These are phyloP conservation scores for Tanytarsus gracilentus DNA, from an alignment of 2,888 invertebrate genomes.

Conservation along the genomic window DNA sequence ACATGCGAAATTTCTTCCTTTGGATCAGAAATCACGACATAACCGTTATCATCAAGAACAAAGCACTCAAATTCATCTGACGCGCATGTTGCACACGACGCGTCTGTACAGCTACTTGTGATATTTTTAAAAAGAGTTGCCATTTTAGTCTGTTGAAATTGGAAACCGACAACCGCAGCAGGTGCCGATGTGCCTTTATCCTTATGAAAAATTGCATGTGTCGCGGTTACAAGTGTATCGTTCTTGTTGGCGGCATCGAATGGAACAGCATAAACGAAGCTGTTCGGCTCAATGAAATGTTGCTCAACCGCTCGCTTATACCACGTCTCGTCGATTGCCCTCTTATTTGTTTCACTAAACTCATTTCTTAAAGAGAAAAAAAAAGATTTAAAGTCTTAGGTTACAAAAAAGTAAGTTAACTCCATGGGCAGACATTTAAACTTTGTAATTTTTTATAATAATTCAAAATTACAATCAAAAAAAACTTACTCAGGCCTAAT, in stretches of 20 bases:
- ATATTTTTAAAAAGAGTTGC: constrained; percentile 69
- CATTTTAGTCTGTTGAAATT: constrained; percentile 70
- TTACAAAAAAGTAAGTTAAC: background rate
- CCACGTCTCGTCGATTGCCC: constrained; percentile 81
- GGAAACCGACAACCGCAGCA: constrained; percentile 64
- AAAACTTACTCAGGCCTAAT: constrained; percentile 39
- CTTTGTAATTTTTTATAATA: background rate
- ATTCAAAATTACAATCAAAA: background rate
- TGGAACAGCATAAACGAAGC: constrained; percentile 74
- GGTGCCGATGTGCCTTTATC: constrained; percentile 54
- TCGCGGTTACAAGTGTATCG: constrained; percentile 70
- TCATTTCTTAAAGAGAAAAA: constrained; percentile 46
- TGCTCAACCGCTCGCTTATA: constrained; percentile 82
- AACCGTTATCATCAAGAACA: constrained; percentile 83
- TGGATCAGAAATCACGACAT: constrained; percentile 71
- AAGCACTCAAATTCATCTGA: constrained; percentile 68
- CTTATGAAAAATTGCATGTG: constrained; percentile 68
- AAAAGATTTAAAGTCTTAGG: background rate
- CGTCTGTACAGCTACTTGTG: constrained; percentile 49
- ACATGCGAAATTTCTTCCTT: constrained; percentile 59
- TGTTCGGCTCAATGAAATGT: constrained; percentile 64
- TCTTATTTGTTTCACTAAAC: constrained; percentile 64
- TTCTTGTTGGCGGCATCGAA: constrained; percentile 50
- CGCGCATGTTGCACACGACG: constrained; percentile 49
- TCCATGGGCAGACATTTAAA: no score